A percentile compares a stretch with the other conserved stretches of the same genome.
These are phyloP conservation scores for Chloroceryle inda DNA, from an alignment of 2,797 vertebrate species.

Conservation along the genomic window DNA sequence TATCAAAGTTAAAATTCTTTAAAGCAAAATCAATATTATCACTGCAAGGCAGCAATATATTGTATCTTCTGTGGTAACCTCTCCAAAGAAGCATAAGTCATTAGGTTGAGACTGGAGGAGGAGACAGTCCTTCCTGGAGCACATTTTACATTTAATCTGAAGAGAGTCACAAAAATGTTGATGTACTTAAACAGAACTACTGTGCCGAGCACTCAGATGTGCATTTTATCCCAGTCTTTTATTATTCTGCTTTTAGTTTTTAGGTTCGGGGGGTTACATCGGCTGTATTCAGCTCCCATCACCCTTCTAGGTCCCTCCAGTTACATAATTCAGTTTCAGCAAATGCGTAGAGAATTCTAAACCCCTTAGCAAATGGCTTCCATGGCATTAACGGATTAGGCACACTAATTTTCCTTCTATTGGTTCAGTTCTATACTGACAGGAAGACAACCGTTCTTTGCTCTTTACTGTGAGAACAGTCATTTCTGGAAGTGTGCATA, in stretches of 20 bases:
- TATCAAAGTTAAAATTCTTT: conserved; percentile 5
- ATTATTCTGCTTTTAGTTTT: not conserved
- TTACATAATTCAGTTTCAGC: not conserved
- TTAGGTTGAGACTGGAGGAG: not conserved
- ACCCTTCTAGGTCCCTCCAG: not conserved
- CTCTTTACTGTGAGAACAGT: not conserved
- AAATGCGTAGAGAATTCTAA: not conserved
- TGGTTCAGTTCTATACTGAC: not conserved
- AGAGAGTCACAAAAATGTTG: not conserved
- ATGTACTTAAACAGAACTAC: not conserved
- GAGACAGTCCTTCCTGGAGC: not conserved
- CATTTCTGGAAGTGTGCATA: not conserved
- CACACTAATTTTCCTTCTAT: conserved; percentile 20
- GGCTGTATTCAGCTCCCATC: not conserved
- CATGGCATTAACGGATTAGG: conserved; percentile 38
- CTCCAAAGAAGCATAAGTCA: not conserved
- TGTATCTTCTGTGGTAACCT: not conserved
- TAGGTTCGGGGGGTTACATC: not conserved
- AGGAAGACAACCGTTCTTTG: not conserved
- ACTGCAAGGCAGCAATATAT: not conserved
- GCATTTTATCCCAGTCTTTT: not conserved
- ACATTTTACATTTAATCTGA: not conserved
- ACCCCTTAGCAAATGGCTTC: conserved; percentile 6
- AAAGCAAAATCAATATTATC: conserved; percentile 10
- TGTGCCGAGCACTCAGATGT: not conserved